Base-by-base conservation (phyloP, 2,797 vertebrate genomes). In the Monodelphis domestica region DNA sequence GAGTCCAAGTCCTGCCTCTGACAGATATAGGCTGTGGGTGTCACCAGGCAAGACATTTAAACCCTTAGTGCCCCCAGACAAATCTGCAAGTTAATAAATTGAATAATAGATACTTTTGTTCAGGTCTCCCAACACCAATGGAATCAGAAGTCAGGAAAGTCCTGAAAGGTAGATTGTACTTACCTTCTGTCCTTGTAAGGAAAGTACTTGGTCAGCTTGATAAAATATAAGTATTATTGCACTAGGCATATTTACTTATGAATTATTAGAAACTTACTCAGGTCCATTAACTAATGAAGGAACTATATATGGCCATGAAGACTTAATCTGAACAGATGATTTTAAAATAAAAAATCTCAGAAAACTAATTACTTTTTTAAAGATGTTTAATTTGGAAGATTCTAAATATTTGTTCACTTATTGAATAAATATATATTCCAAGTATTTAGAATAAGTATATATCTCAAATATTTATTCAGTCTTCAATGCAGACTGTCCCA, bases 271-370 rank as follows among this genome's bases (percentile, higher is more conserved):
- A 51, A 29, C 92, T 93, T 91, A 54, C 55, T 84, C 56, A 90
- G 94, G 12, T 59, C 94, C 59, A 21, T 94, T 63, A 88, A 17
- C 4, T 33, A 63, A n/a, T 95, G 90, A 88, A 91, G 29, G 93
- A 55, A 30, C 92, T 92, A 51, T 29, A 12, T 55, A 38, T n/a
- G n/a, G 89, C n/a, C 92, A 0, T 93, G 56, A 93, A 50, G 53
- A 53, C 50, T 28, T 52, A 90, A 30, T 53, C 91, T 90, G 14
- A 50, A n/a, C 5, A 50, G 51, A 89, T 70, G 87, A 89, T 24
- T 53, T 55, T 90, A n/a, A 89, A 93, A 92, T 96, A 92, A 78
- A 89, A 93, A 91, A 95, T 63, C 92, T 92, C 30, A 63, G 30
- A 94, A 90, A 30, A 28, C 15, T 92, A 5, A 63, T n/a, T 63